Evolutionary conservation across 92 coral and sea anemone genomes (phyloP).

Genomic region (Plumapathes pennacea): DNA sequence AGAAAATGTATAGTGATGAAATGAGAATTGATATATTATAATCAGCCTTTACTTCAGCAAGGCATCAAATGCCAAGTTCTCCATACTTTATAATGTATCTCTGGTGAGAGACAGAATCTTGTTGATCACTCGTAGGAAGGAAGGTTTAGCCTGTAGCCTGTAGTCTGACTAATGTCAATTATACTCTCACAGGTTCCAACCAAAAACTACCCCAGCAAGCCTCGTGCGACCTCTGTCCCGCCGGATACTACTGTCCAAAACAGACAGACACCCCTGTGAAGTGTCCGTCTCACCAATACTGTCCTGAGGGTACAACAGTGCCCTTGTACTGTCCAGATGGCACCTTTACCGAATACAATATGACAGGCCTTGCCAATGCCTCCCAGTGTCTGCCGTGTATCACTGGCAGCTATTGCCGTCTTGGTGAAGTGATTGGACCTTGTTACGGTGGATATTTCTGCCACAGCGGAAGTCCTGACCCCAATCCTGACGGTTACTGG

Average conservation of each 20-base stretch:
- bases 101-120: too few species aligned
- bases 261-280: constrained; percentile 48
- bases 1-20: too few species aligned
- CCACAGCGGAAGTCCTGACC: constrained; percentile 97
- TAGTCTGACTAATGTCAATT: too few species aligned
- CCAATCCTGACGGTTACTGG: constrained; percentile 66
- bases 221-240: constrained; percentile 78
- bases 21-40: too few species aligned
- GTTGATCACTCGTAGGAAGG: too few species aligned
- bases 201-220: constrained; percentile 44
- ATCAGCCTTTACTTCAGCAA: too few species aligned
- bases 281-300: constrained; percentile 82
- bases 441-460: constrained; percentile 94
- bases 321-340: constrained; percentile 86
- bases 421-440: constrained; percentile 69
- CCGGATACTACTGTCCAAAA: constrained; percentile 80
- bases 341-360: constrained; percentile 78
- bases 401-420: constrained; percentile 83
- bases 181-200: constrained; percentile 33
- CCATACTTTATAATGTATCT: too few species aligned
- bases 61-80: too few species aligned
- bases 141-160: too few species aligned
- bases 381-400: constrained; percentile 83
- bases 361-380: constrained; percentile 71
- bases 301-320: constrained; percentile 83